These are phyloP conservation scores for Hippoglossus hippoglossus DNA, from an alignment of 2,797 vertebrate species.

Conservation along the genomic window DNA sequence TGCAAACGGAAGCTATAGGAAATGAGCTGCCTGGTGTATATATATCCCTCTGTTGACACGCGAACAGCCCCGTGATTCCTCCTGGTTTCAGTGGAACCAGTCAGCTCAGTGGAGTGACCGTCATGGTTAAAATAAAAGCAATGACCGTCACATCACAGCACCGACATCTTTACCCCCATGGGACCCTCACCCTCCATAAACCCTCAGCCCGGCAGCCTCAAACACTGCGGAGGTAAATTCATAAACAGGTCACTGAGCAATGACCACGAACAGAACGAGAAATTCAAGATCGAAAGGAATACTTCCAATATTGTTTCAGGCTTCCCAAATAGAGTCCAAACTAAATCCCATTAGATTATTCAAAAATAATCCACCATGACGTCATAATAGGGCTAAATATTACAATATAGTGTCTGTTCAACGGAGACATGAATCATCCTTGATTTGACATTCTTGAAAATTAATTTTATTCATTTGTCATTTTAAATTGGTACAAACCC, in stretches of 20 bases:
- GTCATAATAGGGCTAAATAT: background rate
- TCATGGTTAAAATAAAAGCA: slow-evolving; percentile 66
- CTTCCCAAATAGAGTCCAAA: no score
- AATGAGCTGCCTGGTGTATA: background rate
- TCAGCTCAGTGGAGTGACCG: slow-evolving; percentile 63
- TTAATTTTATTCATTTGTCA: slow-evolving; percentile 95
- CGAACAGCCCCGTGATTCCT: slow-evolving; percentile 8
- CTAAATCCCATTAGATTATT: background rate
- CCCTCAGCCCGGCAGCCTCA: slow-evolving; percentile 49
- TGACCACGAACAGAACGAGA: background rate
- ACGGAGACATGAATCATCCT: slow-evolving; percentile 78
- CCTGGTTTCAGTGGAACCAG: slow-evolving; percentile 49
- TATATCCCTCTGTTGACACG: background rate
- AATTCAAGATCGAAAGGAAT: background rate
- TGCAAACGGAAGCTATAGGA: no score
- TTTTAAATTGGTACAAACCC: slow-evolving; percentile 95
- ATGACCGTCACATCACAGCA: slow-evolving; percentile 71
- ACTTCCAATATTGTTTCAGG: no score
- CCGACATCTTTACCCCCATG: slow-evolving; percentile 74
- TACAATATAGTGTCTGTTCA: background rate
- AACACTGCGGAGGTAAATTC: slow-evolving; percentile 1
- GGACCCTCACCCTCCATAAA: slow-evolving; percentile 61
- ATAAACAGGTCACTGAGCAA: slow-evolving; percentile 28
- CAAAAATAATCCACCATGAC: background rate
- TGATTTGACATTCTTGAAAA: slow-evolving; percentile 92